Base-by-base conservation (phyloP, 2,888 invertebrate genomes). In the Drepanosiphum platanoidis region DNA sequence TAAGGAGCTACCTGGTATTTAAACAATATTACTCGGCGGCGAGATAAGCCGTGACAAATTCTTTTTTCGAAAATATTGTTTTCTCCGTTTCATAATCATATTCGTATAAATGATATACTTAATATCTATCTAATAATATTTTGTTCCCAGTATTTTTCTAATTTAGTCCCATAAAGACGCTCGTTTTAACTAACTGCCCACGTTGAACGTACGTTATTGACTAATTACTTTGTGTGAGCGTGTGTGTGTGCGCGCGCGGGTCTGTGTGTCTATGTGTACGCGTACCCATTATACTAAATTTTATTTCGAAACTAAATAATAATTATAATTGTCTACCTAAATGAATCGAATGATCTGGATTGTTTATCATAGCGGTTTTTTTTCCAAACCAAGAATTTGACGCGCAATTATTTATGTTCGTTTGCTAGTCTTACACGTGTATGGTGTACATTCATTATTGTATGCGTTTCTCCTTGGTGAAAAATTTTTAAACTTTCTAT, bases 401-500 rank as follows among this genome's bases (percentile, higher is more conserved):
- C 15, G 30, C 27, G 1, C 2, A 15, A 34, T 22, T n/a, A n/a
- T 68, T 30, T 1, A 18, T 34, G 18, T 22, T 30, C 34, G 22
- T 32, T 68, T 18, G 18, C 15, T 3, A 66, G 30, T 32, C 34
- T 8, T 18, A 22, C 34, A 68, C 68, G 22, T 34, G 34, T 68
- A 34, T 34, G 18, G 22, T 34, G 34, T 68, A 34, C 68, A 32
- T 22, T 68, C 15, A 32, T 64, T 30, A 18, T 66, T 11, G 27
- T 27, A 18, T 11, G 34, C 46, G 9, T 80, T 79, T 70, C 52
- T 27, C 8, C 18, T 9, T 32, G 22, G 3, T 64, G 61, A 52
- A 80, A 52, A 80, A 70, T 36, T 0, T 36, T 30, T 36, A 52
- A 46, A 80, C 58, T 80, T 58, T 80, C 80, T 80, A 80, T 11